Evolutionary conservation across 2,797 vertebrate species (phyloP).

Genomic region (Jordanella pulchra): DNA sequence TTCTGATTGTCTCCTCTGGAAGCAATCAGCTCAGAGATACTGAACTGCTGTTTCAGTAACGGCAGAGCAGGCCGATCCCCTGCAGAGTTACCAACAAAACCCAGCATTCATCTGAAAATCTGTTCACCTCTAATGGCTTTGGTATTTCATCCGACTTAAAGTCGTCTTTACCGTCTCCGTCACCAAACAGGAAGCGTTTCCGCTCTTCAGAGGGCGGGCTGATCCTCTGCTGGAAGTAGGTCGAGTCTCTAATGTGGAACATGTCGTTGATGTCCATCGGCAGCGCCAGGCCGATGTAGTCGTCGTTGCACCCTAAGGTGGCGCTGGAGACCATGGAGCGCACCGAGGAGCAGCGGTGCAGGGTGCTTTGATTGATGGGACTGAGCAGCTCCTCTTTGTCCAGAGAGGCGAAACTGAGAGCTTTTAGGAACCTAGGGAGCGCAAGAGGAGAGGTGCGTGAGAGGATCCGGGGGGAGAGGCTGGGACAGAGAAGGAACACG

Average conservation of each 20-base stretch:
- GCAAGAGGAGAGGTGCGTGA: constrained; percentile 68
- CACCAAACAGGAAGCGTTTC: constrained; percentile 84
- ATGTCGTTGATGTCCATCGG: constrained; percentile 95
- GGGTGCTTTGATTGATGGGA: constrained; percentile 95
- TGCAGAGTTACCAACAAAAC: constrained; percentile 24
- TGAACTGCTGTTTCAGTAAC: constrained; percentile 91
- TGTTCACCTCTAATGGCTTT: not conserved
- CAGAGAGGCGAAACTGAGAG: constrained; percentile 96
- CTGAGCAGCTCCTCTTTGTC: constrained; percentile 98
- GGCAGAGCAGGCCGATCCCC: constrained; percentile 85
- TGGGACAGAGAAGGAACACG: constrained; percentile 51
- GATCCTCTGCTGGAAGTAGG: constrained; percentile 95
- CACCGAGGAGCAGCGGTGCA: constrained; percentile 96
- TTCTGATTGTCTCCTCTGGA: constrained; percentile 88
- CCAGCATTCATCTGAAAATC: not conserved
- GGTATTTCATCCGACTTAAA: not conserved
- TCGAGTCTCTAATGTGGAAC: constrained; percentile 94
- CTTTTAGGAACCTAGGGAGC: constrained; percentile 93
- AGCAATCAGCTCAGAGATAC: constrained; percentile 96
- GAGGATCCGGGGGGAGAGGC: constrained; percentile 67
- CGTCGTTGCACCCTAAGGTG: constrained; percentile 90
- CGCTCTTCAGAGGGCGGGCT: constrained; percentile 88
- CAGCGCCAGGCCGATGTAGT: constrained; percentile 95
- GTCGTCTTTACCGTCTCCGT: constrained; percentile 84
- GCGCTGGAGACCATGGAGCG: constrained; percentile 97